These are phyloP conservation scores for Anhinga rufa DNA, from an alignment of 2,113 vertebrate species.

Conservation along the genomic window DNA sequence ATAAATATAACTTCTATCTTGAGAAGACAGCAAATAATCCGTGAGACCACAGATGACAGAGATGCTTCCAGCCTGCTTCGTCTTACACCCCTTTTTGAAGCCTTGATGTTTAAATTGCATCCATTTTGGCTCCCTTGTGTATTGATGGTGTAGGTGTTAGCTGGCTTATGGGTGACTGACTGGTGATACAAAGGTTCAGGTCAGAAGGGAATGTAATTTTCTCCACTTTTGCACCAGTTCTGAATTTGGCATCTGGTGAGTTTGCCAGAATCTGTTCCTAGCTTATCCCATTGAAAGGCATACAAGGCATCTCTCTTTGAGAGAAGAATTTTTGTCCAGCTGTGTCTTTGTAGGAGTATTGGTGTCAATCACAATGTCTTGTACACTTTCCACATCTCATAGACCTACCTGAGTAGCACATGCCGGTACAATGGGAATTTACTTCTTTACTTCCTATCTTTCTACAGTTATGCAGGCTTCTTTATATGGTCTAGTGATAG, in stretches of 20 bases:
- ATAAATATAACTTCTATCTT: not conserved
- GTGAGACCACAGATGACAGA: not conserved
- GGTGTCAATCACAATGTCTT: not conserved
- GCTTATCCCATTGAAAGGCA: not conserved
- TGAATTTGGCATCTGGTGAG: not conserved
- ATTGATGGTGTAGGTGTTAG: not conserved
- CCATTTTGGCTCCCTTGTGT: not conserved
- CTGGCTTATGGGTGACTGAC: not conserved
- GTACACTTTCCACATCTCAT: not conserved
- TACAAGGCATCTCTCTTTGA: not conserved
- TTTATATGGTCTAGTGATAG: not conserved
- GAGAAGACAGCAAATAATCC: not conserved
- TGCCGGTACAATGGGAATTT: not conserved
- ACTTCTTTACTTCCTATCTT: not conserved
- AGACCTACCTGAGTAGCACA: not conserved
- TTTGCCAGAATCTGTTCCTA: not conserved
- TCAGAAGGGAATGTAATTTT: not conserved
- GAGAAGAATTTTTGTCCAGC: not conserved
- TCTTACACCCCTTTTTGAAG: not conserved
- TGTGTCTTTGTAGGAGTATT: not conserved
- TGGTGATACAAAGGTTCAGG: not conserved
- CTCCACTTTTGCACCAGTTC: not conserved
- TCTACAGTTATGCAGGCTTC: not conserved
- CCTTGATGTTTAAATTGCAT: constrained; percentile 25
- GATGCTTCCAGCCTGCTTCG: not conserved